Conservation (phyloP, 2,888 invertebrate species). For the Athripsodes cinereus region DNA sequence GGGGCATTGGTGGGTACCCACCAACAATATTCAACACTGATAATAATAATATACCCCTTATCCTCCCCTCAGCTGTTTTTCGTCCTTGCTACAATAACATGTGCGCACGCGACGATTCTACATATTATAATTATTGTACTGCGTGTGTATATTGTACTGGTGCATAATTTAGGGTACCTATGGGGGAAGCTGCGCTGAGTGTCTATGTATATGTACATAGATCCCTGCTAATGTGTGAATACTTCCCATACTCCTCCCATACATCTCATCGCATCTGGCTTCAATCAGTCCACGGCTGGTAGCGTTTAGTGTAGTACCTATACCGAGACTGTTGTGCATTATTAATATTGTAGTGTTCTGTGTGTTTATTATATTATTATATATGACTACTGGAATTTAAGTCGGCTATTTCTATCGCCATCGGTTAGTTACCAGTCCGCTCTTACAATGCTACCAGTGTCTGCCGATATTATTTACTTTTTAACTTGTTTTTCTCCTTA, state of each 20-base stretch:
- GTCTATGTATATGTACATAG: not conserved
- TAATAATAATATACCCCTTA: not conserved
- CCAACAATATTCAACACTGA: no score
- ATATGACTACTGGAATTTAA: constrained; percentile 12
- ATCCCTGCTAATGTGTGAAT: constrained; percentile 11
- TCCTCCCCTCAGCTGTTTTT: not conserved
- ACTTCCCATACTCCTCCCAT: constrained; percentile 5
- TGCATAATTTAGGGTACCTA: no score
- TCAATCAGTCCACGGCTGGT: constrained; percentile 15
- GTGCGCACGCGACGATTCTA: not conserved
- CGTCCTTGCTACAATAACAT: not conserved
- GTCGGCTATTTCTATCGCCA: constrained; percentile 19
- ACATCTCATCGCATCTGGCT: constrained; percentile 18
- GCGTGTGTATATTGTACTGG: not conserved
- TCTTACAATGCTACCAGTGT: not conserved
- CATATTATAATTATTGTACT: not conserved
- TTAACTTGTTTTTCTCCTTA: not conserved
- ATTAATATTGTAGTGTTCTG: not conserved
- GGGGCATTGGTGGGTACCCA: no score
- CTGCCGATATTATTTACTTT: not conserved
- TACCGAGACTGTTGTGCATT: not conserved
- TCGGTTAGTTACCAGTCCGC: constrained; percentile 6
- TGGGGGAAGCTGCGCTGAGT: not conserved
- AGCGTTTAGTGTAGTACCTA: not conserved
- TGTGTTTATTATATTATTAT: not conserved